Conservation (phyloP, 2,113 vertebrate species). For the Vulpes vulpes region DNA sequence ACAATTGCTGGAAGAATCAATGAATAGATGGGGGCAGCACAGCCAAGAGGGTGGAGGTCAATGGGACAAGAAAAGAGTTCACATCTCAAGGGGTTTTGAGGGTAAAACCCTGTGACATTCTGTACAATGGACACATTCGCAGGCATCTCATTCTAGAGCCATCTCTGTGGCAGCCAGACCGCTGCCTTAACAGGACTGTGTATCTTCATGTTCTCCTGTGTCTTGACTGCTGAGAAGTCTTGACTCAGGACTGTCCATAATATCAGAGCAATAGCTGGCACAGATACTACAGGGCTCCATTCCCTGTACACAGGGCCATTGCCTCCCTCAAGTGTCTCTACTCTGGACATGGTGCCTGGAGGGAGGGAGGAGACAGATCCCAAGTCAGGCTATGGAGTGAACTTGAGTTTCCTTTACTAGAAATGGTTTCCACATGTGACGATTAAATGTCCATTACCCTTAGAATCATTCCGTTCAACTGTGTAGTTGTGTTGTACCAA, state of each 20-base stretch:
- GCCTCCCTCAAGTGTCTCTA: not conserved
- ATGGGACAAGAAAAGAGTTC: not conserved
- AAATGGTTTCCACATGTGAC: not conserved
- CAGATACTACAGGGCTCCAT: not conserved
- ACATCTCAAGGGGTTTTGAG: not conserved
- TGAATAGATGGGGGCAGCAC: not conserved
- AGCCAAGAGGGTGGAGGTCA: not conserved
- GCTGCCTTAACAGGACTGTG: not conserved
- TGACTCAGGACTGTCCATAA: not conserved
- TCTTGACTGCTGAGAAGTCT: not conserved
- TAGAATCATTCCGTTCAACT: not conserved
- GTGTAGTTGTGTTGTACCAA: not conserved
- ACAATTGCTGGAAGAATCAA: not conserved
- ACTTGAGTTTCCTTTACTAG: not conserved
- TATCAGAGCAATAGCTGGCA: not conserved
- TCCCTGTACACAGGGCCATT: not conserved
- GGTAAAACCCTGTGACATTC: not conserved
- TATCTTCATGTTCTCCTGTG: not conserved
- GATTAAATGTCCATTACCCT: not conserved
- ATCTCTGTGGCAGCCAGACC: not conserved
- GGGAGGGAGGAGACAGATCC: not conserved
- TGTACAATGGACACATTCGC: not conserved
- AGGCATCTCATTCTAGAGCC: not conserved
- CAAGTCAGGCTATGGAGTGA: not conserved
- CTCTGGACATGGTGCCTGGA: not conserved